Percentiles rank a stretch among this genome's conserved stretches.
These are phyloP conservation scores for Oplegnathus fasciatus DNA, from an alignment of 2,113 vertebrate species.

Conservation along the genomic window DNA sequence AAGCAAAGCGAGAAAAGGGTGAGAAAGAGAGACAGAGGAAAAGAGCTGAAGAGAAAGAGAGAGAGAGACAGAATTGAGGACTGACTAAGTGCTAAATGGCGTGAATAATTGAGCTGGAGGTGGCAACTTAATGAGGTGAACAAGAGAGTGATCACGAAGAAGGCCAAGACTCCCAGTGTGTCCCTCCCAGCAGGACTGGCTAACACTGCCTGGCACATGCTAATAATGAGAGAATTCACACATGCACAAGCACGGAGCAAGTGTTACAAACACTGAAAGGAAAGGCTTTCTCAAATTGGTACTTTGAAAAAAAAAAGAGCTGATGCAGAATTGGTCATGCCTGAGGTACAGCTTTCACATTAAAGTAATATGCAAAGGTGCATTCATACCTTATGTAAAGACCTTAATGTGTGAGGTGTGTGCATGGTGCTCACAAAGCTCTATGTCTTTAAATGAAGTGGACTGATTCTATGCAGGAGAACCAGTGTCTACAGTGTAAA, in stretches of 20 bases:
- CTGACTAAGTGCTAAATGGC: conserved; percentile 93
- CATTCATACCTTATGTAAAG: conserved; percentile 1
- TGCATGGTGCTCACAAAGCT: neutral
- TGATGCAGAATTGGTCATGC: conserved; percentile 46
- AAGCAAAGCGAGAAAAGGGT: neutral
- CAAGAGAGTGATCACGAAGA: conserved; percentile 82
- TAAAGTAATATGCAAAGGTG: neutral
- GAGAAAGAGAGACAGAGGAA: neutral
- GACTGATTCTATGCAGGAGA: neutral
- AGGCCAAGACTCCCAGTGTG: conserved; percentile 78
- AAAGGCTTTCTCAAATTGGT: conserved; percentile 16
- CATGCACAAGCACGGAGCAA: neutral
- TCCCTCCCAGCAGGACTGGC: conserved; percentile 51
- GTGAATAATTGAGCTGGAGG: conserved; percentile 93
- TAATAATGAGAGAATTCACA: conserved; percentile 52
- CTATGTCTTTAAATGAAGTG: neutral
- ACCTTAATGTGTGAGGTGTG: neutral
- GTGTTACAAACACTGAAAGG: neutral
- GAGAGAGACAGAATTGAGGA: conserved; percentile 64
- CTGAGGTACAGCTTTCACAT: neutral
- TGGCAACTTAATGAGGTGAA: conserved; percentile 91
- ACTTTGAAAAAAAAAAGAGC: neutral
- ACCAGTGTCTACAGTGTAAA: neutral
- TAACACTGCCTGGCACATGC: conserved; percentile 44
- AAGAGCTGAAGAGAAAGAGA: neutral